Evolutionary conservation across 1,140 invertebrate species (phyloP).

Genomic region (Aporrectodea caliginosa): DNA sequence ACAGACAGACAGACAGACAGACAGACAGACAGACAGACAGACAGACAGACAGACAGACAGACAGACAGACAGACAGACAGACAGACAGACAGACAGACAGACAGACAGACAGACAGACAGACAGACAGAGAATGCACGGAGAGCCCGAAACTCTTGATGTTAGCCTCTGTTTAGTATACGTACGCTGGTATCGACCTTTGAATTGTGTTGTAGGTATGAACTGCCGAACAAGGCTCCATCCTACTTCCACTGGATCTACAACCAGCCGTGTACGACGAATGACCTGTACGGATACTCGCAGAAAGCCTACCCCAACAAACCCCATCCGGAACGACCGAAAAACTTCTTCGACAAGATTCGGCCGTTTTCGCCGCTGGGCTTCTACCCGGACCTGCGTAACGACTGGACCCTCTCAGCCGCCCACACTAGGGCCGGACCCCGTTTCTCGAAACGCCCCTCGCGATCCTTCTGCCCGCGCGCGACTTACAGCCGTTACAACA

Average conservation of each 20-base stretch:
- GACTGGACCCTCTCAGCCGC: not conserved
- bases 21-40: constrained; percentile 19
- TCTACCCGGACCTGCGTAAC: not conserved
- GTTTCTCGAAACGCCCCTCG: not conserved
- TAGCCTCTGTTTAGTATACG: not conserved
- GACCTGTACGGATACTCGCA: not conserved
- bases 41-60: constrained; percentile 19
- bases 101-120: constrained; percentile 32
- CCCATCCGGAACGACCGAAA: not conserved
- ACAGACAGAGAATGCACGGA: constrained; percentile 17
- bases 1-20: constrained; percentile 27
- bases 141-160: not conserved
- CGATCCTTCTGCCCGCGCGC: not conserved
- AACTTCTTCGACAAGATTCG: not conserved
- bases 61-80: constrained; percentile 31
- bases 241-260: not conserved
- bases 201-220: not conserved
- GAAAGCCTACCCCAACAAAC: not conserved
- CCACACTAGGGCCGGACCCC: not conserved
- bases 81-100: constrained; percentile 27
- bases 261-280: not conserved
- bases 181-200: not conserved
- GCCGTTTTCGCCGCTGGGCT: not conserved
- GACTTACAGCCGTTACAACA: not conserved
- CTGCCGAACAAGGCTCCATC: not conserved